These are phyloP conservation scores for Limnephilus rhombicus DNA, from an alignment of 2,888 invertebrate species.

Conservation along the genomic window DNA sequence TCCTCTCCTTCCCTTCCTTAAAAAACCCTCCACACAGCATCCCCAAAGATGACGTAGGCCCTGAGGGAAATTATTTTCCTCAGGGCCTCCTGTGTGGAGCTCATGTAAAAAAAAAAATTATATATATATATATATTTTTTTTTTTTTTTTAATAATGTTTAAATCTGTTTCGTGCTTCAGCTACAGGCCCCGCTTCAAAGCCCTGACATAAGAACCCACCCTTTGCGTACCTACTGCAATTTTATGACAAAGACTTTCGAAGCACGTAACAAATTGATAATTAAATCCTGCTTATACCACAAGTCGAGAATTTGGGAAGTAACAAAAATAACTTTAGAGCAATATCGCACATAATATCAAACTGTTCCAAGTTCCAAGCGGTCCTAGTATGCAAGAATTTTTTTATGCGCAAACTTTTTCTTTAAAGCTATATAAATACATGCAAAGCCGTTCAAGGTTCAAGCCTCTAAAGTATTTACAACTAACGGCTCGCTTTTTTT, in stretches of 20 bases:
- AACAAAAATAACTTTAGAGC: neutral
- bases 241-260: neutral
- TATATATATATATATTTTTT: too few relatives aligned
- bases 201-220: neutral
- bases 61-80: too few relatives aligned
- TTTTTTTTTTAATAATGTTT: too few relatives aligned
- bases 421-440: constrained; percentile 13
- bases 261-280: neutral
- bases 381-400: neutral
- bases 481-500: constrained; percentile 17
- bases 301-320: neutral
- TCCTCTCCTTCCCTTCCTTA: too few relatives aligned
- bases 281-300: neutral
- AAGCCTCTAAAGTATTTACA: neutral
- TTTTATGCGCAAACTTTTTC: neutral
- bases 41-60: too few relatives aligned
- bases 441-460: constrained; percentile 2
- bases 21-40: too few relatives aligned
- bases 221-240: neutral
- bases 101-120: too few relatives aligned
- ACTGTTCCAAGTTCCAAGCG: neutral
- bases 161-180: neutral
- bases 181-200: neutral
- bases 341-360: constrained; percentile 1
- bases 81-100: too few relatives aligned